Conservation (phyloP, 2,888 invertebrate genomes). For the Tanytarsus gracilentus region DNA sequence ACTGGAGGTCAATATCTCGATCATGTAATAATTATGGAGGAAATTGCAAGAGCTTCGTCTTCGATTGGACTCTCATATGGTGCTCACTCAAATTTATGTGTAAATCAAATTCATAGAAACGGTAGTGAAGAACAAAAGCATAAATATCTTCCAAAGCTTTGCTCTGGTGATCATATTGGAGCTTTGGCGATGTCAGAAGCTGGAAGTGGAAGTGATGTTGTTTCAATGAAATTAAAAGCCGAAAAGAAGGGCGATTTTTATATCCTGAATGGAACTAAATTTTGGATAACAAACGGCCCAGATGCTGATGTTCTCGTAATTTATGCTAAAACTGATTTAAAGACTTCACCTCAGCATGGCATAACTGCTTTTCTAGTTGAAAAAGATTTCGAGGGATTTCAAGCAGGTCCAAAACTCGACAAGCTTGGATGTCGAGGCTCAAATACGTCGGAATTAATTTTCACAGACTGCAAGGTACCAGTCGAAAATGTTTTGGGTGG, state of each 20-base stretch:
- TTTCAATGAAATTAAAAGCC: constrained; percentile 89
- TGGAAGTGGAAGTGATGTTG: constrained; percentile 91
- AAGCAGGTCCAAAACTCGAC: constrained; percentile 80
- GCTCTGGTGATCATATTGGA: constrained; percentile 87
- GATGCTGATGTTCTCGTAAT: constrained; percentile 91
- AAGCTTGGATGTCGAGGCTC: constrained; percentile 98
- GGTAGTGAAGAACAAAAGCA: constrained; percentile 85
- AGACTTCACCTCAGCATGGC: constrained; percentile 72
- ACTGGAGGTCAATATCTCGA: constrained; percentile 84
- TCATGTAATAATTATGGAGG: constrained; percentile 89
- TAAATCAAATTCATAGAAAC: constrained; percentile 92
- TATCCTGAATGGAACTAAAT: constrained; percentile 90
- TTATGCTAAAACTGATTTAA: constrained; percentile 80
- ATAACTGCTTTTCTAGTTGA: constrained; percentile 94
- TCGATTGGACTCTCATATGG: constrained; percentile 86
- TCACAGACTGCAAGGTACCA: constrained; percentile 85
- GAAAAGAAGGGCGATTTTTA: constrained; percentile 85
- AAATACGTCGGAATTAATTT: constrained; percentile 88
- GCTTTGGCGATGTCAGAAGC: constrained; percentile 96
- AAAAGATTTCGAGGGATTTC: constrained; percentile 79
- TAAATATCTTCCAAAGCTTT: constrained; percentile 91
- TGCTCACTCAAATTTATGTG: constrained; percentile 93
- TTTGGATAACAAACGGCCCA: constrained; percentile 99
- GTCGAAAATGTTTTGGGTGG: constrained; percentile 76
- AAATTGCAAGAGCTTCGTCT: constrained; percentile 72